Evolutionary conservation across 1,140 invertebrate genomes (phyloP).

Genomic region (Micrasema longulum): DNA sequence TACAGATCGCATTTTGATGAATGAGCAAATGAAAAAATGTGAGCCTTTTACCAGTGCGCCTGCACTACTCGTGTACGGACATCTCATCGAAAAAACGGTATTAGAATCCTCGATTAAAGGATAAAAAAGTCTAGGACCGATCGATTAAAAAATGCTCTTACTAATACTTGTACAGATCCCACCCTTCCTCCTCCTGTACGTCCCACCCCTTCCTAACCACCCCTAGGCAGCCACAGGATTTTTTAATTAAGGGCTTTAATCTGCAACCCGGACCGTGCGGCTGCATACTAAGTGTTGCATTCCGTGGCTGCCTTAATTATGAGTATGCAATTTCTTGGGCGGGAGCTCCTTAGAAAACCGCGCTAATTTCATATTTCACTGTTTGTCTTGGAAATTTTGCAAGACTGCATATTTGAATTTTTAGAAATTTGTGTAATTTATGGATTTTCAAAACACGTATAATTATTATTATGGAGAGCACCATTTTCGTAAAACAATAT

Average conservation of each 20-base stretch:
- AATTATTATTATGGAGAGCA: no score
- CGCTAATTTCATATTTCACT: conserved; percentile 8
- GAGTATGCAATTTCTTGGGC: conserved; percentile 27
- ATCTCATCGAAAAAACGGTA: conserved; percentile 13
- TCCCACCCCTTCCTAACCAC: conserved; percentile 13
- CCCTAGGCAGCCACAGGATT: conserved; percentile 32
- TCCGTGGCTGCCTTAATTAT: conserved; percentile 27
- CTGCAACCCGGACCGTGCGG: conserved; percentile 43
- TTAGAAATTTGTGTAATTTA: no score
- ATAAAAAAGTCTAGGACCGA: conserved; percentile 5
- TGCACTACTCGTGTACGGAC: no score
- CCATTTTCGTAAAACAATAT: no score
- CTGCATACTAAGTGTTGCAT: conserved; percentile 49
- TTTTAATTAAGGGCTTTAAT: conserved; percentile 54
- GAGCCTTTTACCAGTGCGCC: no score
- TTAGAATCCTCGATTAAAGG: conserved; percentile 26
- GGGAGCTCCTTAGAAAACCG: conserved; percentile 19
- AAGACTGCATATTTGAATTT: no score
- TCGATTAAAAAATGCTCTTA: conserved; percentile 32
- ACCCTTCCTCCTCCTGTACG: background rate
- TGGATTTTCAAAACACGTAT: no score
- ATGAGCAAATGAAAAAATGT: no score
- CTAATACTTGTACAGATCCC: background rate
- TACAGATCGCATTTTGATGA: no score
- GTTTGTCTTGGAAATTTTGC: conserved; percentile 4